Base-by-base conservation (phyloP, 2,888 invertebrate species). In the Idaea straminata region DNA sequence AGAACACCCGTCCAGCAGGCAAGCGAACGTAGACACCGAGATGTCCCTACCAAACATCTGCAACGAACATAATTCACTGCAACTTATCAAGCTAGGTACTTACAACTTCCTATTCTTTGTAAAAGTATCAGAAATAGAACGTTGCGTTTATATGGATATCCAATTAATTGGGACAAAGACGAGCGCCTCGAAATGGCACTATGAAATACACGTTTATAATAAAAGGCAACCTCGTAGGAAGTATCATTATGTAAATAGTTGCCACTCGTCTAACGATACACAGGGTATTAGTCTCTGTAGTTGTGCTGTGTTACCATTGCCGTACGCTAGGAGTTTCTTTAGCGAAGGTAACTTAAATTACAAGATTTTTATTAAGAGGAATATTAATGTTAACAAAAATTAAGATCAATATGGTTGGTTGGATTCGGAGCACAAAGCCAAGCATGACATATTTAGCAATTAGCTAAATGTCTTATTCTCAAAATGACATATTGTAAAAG, bases 201-300 rank as follows among this genome's bases (percentile, higher is more conserved):
- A 88, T 64, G 87, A 90, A 67, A 69, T 91, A 0, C 86, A 90
- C 6, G 66, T 91, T 1, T 92, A 84, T 68, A 85, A 89, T 61
- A 91, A 91, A 73, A 74, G 71, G 0, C 74, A 85, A 36, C 83
- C 83, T 0, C 79, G 83, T 0, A 83, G 86, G 57, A 89, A 88
- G 64, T 87, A 74, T 61, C 69, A 71, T 0, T 86, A 76, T 61
- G 62, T 63, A 0, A 86, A 86, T 57, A 69, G 68, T 15, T 90
- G 91, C 64, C 68, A 69, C 2, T 79, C 87, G 0, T 65, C 72
- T 7, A 67, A 15, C 3, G 80, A 73, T 1, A 64, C 80, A 0
- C 15, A 85, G 2, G 64, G 72, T 0, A 80, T 83, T 0, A 76
- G 88, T 25, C 76, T 84, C 62, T 68, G 67, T 0, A 71, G 77